phyloP scores from a whole-genome alignment of 2,113 vertebrate species.

The Cnemophilus loriae region DNA sequence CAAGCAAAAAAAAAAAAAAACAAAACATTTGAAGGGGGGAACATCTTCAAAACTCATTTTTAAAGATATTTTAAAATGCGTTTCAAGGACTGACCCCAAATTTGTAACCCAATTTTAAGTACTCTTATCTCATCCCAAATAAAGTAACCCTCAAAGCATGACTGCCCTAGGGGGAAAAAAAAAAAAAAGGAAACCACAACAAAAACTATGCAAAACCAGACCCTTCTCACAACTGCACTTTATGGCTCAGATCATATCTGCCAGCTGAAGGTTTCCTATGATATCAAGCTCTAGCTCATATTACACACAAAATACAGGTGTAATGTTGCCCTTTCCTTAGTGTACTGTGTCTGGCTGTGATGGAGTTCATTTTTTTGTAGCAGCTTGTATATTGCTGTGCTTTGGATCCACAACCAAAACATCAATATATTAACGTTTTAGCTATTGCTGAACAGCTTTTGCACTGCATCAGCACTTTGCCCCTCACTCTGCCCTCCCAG shows the following conservation, averaged over 20 bases:
- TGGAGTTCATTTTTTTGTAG: neutral
- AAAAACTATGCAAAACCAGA: neutral
- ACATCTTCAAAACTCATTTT: neutral
- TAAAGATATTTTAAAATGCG: neutral
- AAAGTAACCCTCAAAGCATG: neutral
- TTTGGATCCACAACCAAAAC: neutral
- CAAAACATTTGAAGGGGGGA: neutral
- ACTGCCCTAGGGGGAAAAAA: neutral
- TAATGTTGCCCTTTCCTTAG: neutral
- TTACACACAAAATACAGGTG: neutral
- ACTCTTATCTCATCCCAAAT: neutral
- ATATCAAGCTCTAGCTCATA: neutral
- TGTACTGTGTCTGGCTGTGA: neutral
- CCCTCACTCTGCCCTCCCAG: neutral
- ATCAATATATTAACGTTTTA: neutral
- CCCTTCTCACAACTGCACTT: neutral
- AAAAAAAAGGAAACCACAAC: neutral
- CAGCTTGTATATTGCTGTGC: neutral
- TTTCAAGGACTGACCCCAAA: neutral
- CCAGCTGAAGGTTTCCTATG: neutral
- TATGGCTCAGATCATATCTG: neutral
- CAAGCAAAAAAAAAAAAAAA: neutral
- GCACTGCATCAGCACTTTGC: neutral
- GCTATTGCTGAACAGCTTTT: neutral
- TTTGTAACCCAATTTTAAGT: neutral